Evolutionary conservation across 2,888 invertebrate species (phyloP).

Genomic region (Lithophane semibrunnea): DNA sequence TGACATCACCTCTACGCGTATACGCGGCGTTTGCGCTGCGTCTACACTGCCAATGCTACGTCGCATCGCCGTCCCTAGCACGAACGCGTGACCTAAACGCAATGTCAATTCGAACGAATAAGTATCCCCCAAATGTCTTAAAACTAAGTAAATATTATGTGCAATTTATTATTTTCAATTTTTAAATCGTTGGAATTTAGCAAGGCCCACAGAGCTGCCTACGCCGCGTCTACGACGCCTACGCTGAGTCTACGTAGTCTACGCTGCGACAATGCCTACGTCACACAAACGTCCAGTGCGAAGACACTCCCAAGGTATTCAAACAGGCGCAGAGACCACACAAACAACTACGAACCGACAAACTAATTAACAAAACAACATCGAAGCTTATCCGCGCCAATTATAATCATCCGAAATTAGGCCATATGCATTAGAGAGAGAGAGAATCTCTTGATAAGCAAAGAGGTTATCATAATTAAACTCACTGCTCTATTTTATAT

Average conservation of each 20-base stretch:
- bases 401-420: slow-evolving; percentile 75
- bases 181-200: not conserved
- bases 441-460: slow-evolving; percentile 78
- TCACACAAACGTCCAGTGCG: not conserved
- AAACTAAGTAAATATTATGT: not conserved
- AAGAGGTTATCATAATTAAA: slow-evolving; percentile 81
- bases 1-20: not conserved
- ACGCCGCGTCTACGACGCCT: not conserved
- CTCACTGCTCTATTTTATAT: slow-evolving; percentile 75
- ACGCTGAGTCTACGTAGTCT: not conserved
- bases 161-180: not conserved
- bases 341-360: slow-evolving; percentile 16
- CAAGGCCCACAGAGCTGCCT: not conserved
- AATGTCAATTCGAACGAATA: too few species aligned
- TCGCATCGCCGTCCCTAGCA: not conserved
- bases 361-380: slow-evolving; percentile 40
- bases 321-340: slow-evolving; percentile 34
- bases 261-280: not conserved
- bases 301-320: slow-evolving; percentile 30
- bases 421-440: slow-evolving; percentile 85
- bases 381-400: slow-evolving; percentile 64
- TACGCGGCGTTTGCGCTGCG: not conserved
- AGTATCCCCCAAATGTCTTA: not conserved
- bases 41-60: too few species aligned
- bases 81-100: not conserved